phyloP scores from a whole-genome alignment of 2,888 invertebrate species.

The Drosophila formosana region DNA sequence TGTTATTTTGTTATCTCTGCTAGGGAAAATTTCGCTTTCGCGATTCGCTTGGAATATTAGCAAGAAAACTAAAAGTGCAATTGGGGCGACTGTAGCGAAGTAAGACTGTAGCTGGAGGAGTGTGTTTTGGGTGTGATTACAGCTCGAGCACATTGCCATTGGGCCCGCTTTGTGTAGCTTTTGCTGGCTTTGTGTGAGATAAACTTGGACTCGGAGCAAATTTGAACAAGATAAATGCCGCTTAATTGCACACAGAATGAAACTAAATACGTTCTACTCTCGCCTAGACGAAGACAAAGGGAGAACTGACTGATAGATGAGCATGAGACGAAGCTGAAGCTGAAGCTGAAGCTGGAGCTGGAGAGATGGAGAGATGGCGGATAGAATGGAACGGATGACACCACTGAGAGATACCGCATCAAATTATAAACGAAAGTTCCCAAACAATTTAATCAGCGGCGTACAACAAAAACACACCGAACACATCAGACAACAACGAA shows the following conservation, averaged over 20 bases:
- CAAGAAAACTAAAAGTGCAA: too few species aligned
- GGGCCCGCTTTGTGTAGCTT: conserved; percentile 29
- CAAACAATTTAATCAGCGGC: conserved; percentile 75
- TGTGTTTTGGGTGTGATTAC: conserved; percentile 21
- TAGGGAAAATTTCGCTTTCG: too few species aligned
- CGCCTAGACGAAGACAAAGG: conserved; percentile 33
- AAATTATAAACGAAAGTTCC: conserved; percentile 75
- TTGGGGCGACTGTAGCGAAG: background rate
- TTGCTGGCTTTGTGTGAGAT: conserved; percentile 53
- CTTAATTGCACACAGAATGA: conserved; percentile 64
- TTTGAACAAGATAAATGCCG: conserved; percentile 75
- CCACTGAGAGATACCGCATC: conserved; percentile 58
- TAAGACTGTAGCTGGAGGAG: background rate
- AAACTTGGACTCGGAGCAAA: conserved; percentile 48
- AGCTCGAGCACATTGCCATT: conserved; percentile 10
- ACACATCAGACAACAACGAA: conserved; percentile 15
- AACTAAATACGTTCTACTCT: conserved; percentile 33
- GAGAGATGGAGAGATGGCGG: background rate
- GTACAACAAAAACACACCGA: conserved; percentile 58
- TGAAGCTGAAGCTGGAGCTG: conserved; percentile 10
- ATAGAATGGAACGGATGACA: conserved; percentile 28
- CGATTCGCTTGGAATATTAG: too few species aligned
- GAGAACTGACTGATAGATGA: conserved; percentile 35
- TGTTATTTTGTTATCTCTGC: too few species aligned
- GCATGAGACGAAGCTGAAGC: conserved; percentile 25